Conservation (phyloP, 2,888 invertebrate genomes). For the Sturmia bella region DNA sequence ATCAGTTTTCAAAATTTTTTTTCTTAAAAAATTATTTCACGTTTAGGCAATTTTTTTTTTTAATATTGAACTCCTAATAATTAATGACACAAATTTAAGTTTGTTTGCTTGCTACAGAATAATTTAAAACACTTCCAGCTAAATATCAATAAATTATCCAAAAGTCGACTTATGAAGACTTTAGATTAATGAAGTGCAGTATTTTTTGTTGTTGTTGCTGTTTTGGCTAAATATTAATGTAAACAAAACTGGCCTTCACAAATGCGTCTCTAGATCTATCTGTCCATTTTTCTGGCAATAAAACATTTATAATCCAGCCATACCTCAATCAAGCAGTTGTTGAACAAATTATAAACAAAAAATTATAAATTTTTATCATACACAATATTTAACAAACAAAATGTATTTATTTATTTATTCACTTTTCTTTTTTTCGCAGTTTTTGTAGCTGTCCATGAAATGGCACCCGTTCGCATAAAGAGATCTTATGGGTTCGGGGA, state of each 20-base stretch:
- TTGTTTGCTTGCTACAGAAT: too few relatives aligned
- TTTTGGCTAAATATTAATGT: constrained; percentile 47
- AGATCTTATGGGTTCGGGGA: constrained; percentile 3
- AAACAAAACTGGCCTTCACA: constrained; percentile 64
- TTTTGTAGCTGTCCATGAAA: constrained; percentile 53
- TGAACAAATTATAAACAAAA: constrained; percentile 13
- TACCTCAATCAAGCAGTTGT: constrained; percentile 39
- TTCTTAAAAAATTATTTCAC: too few relatives aligned
- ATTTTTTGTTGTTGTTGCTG: neutral
- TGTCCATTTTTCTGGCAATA: constrained; percentile 30
- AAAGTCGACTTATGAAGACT: constrained; percentile 26
- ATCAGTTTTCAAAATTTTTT: too few relatives aligned
- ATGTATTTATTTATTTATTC: constrained; percentile 22
- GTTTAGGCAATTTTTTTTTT: too few relatives aligned
- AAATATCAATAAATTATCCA: neutral
- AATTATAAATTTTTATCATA: constrained; percentile 7
- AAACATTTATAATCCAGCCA: constrained; percentile 49
- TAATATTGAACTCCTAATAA: too few relatives aligned
- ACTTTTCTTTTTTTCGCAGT: constrained; percentile 43
- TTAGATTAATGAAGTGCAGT: constrained; percentile 11
- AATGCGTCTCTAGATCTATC: constrained; percentile 42
- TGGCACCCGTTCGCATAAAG: constrained; percentile 22
- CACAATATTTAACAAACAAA: constrained; percentile 29
- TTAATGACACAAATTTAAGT: too few relatives aligned
- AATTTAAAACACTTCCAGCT: too few relatives aligned